Conservation (phyloP, 2,888 invertebrate genomes). For the Belgica antarctica region DNA sequence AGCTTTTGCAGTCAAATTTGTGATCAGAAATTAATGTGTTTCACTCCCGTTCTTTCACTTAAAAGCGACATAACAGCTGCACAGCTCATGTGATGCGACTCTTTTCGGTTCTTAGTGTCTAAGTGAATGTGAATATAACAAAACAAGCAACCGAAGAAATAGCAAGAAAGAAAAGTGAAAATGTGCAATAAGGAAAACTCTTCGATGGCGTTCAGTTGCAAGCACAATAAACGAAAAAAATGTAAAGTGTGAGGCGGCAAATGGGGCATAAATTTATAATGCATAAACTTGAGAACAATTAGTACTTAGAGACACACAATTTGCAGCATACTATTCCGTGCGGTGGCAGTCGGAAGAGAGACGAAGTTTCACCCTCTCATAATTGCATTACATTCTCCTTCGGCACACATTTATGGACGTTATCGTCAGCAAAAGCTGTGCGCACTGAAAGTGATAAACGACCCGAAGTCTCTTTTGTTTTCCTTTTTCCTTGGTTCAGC, state of each 20-base stretch:
- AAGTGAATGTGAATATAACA: not conserved
- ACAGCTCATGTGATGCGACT: not conserved
- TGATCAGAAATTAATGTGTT: slow-evolving; percentile 43
- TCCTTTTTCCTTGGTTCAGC: slow-evolving; percentile 13
- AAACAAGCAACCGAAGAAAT: slow-evolving; percentile 2
- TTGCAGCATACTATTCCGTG: too few relatives aligned
- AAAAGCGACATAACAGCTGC: not conserved
- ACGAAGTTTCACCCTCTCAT: slow-evolving; percentile 9
- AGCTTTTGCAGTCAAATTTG: slow-evolving; percentile 42
- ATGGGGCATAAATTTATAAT: slow-evolving; percentile 32
- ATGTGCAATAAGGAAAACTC: slow-evolving; percentile 22
- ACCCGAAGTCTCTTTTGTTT: not conserved
- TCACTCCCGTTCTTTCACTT: slow-evolving; percentile 15
- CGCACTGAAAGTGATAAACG: not conserved
- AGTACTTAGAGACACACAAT: slow-evolving; percentile 25
- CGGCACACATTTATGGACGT: not conserved
- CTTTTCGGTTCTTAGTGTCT: not conserved
- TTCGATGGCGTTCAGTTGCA: slow-evolving; percentile 15
- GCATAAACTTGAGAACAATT: slow-evolving; percentile 30
- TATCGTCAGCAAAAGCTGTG: not conserved
- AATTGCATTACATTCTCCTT: not conserved
- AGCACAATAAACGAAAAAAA: slow-evolving; percentile 35
- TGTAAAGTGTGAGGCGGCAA: not conserved
- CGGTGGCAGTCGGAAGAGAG: not conserved
- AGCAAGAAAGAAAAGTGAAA: slow-evolving; percentile 15